Base-by-base conservation (phyloP, 2,888 invertebrate genomes). In the Cryptocephalus moraei region DNA sequence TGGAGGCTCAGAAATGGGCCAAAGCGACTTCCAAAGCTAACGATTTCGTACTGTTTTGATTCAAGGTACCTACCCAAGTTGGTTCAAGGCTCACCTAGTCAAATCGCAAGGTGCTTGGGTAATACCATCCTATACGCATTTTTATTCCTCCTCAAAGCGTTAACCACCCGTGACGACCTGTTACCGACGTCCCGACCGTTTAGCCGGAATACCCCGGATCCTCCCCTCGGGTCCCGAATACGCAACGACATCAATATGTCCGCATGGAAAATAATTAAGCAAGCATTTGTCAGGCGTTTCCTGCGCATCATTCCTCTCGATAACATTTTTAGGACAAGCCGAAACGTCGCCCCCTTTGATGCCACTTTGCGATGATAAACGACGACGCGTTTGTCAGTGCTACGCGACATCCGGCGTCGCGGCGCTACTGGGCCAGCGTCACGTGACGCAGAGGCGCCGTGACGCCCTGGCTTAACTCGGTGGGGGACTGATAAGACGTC, bases 251-350 rank as follows among this genome's bases (percentile, higher is more conserved):
- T 66, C 67, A 64, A 67, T 67, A 63, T 65, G 66, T 68, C 66
- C 60, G 60, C 64, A 60, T 62, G 64, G 61, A 68, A 68, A 68
- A 69, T 69, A 69, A 70, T 69, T 69, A 70, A 68, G 67, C 65
- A 62, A 63, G 64, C 64, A 69, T 69, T 69, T 69, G 69, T 69
- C 68, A 68, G 59, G 54, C 64, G 62, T 56, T 69, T 69, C 69
- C 69, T 68, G 69, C 61, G 60, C 49, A 59, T 32, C 64, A 58
- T 62, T 60, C 65, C 63, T 62, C 63, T 61, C 65, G 67, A 67
- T 68, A 66, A 67, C 67, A 68, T 68, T 68, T 69, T 67, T 66
- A 67, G 64, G 65, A 66, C 63, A 62, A 62, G 64, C 58, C 57
- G 59, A 60, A 61, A 60, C 59, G 61, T 60, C 59, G 64, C 59